These are phyloP conservation scores for Ectemnius lituratus DNA, from an alignment of 2,888 invertebrate species.

Conservation along the genomic window DNA sequence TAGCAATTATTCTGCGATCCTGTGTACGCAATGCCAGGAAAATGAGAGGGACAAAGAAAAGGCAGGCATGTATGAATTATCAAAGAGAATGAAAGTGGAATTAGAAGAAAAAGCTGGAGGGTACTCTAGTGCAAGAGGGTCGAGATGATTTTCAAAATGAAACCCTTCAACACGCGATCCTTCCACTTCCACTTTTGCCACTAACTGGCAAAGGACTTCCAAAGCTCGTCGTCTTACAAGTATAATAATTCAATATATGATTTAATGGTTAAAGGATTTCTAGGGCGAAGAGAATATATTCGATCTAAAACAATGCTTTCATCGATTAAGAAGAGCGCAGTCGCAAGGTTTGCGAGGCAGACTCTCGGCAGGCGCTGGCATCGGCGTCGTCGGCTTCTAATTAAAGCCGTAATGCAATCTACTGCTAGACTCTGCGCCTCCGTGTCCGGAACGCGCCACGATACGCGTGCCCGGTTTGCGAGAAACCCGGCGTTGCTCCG, in stretches of 20 bases:
- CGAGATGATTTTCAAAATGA: constrained; percentile 13
- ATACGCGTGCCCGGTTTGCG: neutral
- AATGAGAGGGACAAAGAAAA: neutral
- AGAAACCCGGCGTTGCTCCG: neutral
- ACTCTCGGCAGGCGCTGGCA: too few species aligned
- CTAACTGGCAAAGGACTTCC: neutral
- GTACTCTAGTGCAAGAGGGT: neutral
- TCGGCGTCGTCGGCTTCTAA: constrained; percentile 12
- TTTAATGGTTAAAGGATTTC: too few species aligned
- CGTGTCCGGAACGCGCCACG: neutral
- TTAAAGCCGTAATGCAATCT: constrained; percentile 27
- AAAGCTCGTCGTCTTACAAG: neutral
- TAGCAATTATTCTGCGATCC: neutral
- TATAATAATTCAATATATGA: neutral
- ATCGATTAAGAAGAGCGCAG: too few species aligned
- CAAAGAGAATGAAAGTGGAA: constrained; percentile 21
- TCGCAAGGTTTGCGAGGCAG: too few species aligned
- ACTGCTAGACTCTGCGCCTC: neutral
- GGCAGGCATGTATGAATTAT: neutral
- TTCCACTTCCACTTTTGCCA: neutral
- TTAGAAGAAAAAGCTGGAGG: constrained; percentile 9
- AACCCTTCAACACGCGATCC: neutral
- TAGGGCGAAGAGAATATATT: too few species aligned
- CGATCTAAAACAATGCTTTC: too few species aligned
- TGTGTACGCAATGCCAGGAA: neutral